Conservation (phyloP, 2,797 vertebrate species). For the Clamator glandarius region DNA sequence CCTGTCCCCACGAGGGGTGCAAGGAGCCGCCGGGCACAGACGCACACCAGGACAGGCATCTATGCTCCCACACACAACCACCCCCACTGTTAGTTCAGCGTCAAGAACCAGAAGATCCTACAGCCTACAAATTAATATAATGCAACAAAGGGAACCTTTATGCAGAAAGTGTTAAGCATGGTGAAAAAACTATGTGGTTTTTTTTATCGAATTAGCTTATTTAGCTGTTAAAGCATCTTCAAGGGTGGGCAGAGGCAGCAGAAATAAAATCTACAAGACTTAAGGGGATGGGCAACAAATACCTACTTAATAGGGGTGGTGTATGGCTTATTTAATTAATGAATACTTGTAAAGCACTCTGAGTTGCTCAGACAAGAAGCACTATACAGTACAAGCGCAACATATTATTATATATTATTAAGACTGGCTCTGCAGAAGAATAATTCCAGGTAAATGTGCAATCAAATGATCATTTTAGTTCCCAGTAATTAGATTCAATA, state of each 20-base stretch:
- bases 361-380: conserved; percentile 60
- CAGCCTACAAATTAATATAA: neutral
- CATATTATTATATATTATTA: conserved; percentile 76
- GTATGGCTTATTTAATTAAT: conserved; percentile 59
- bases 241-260: conserved; percentile 20
- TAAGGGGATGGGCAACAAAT: conserved; percentile 59
- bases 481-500: conserved; percentile 73
- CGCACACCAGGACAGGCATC: fast-evolving
- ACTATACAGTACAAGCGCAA: conserved; percentile 64
- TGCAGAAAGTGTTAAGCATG: neutral
- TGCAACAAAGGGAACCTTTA: neutral
- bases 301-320: conserved; percentile 58
- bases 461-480: conserved; percentile 74
- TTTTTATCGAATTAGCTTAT: conserved; percentile 27
- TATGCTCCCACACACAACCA: neutral
- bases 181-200: neutral
- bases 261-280: conserved; percentile 37
- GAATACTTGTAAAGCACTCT: conserved; percentile 54
- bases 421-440: conserved; percentile 73
- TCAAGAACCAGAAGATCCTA: neutral
- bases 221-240: conserved; percentile 17
- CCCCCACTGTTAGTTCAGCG: fast-evolving
- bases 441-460: conserved; percentile 75
- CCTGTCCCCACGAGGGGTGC: fast-evolving
- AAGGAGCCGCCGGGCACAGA: neutral